Conservation (phyloP, 2,888 invertebrate species). For the Digitonthophagus gazella region DNA sequence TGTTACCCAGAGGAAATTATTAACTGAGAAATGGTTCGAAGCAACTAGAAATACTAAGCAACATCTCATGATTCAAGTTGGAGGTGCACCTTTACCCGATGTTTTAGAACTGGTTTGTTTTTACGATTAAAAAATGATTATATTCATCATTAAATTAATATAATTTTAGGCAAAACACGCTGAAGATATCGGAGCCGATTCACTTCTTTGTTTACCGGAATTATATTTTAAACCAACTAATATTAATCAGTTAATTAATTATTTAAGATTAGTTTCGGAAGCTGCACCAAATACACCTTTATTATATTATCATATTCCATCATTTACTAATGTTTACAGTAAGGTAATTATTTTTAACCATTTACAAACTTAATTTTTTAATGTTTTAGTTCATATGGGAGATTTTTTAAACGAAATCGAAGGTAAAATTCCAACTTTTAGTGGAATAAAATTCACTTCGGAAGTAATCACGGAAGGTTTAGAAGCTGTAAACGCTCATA, state of each 20-base stretch:
- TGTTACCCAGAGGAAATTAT: slow-evolving; percentile 63
- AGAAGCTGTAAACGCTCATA: slow-evolving; percentile 57
- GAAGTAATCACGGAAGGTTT: slow-evolving; percentile 67
- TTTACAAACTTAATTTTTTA: slow-evolving; percentile 14
- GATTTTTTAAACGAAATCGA: slow-evolving; percentile 63
- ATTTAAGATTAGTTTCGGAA: slow-evolving; percentile 64
- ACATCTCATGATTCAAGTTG: slow-evolving; percentile 70
- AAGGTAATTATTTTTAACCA: slow-evolving; percentile 46
- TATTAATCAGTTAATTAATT: slow-evolving; percentile 61
- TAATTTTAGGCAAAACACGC: slow-evolving; percentile 64
- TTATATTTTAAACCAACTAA: slow-evolving; percentile 70
- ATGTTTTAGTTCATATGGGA: slow-evolving; percentile 67
- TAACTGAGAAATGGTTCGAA: slow-evolving; percentile 64
- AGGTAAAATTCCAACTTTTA: slow-evolving; percentile 67
- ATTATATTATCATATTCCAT: slow-evolving; percentile 81
- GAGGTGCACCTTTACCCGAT: slow-evolving; percentile 66
- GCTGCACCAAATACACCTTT: slow-evolving; percentile 75
- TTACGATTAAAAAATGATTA: background rate
- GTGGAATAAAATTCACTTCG: slow-evolving; percentile 81
- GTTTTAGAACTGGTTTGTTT: slow-evolving; percentile 61
- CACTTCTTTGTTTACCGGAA: slow-evolving; percentile 72
- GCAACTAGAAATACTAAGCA: slow-evolving; percentile 57
- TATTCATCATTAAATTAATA: background rate
- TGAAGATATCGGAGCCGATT: slow-evolving; percentile 62
- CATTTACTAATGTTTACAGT: slow-evolving; percentile 70